phyloP scores from a whole-genome alignment of 2,888 invertebrate genomes.

The Leptinotarsa rubiginosa region DNA sequence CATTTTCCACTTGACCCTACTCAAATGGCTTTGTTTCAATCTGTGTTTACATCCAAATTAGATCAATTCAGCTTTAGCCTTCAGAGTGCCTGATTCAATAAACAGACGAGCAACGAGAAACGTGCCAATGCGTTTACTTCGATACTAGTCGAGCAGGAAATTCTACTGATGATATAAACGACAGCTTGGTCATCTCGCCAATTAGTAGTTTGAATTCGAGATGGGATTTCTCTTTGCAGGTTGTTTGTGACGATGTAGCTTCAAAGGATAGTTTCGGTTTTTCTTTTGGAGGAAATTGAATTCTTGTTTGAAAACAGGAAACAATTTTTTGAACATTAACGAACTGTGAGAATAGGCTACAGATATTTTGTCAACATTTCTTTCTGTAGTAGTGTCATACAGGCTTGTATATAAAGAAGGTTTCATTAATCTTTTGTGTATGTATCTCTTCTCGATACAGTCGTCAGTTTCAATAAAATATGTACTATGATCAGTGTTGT shows the following conservation, averaged over 20 bases:
- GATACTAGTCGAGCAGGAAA: conserved; percentile 7
- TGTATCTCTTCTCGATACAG: too few species aligned
- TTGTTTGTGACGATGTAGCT: background rate
- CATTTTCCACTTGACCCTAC: background rate
- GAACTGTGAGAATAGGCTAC: too few species aligned
- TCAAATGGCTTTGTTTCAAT: background rate
- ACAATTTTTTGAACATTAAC: too few species aligned
- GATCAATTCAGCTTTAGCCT: conserved; percentile 8
- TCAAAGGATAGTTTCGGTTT: background rate
- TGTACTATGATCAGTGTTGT: too few species aligned
- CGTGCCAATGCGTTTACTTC: conserved; percentile 15
- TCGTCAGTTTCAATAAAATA: too few species aligned
- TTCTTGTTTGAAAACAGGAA: too few species aligned
- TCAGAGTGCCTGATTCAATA: conserved; percentile 13
- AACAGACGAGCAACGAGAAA: background rate
- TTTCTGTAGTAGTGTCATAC: too few species aligned
- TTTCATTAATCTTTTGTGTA: too few species aligned
- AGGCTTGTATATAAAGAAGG: too few species aligned
- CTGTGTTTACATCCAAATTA: conserved; percentile 12
- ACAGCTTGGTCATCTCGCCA: conserved; percentile 4
- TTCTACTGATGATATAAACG: conserved; percentile 16
- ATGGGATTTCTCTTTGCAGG: background rate
- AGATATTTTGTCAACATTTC: too few species aligned
- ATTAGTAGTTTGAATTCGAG: background rate
- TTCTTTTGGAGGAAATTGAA: background rate